Evolutionary conservation across 2,888 invertebrate genomes (phyloP).

Genomic region (Vandiemenella viatica): DNA sequence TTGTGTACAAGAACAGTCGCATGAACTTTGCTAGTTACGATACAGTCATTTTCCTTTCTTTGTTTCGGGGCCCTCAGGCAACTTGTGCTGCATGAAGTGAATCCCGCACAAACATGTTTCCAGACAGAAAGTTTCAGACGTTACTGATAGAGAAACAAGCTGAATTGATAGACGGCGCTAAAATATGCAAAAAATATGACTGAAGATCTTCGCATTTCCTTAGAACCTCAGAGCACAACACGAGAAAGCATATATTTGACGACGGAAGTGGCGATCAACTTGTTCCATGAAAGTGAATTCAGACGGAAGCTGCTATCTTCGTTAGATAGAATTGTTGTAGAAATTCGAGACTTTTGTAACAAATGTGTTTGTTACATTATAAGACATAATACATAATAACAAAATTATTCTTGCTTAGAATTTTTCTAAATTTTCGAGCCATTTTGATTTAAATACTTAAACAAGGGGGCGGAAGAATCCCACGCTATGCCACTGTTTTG

Average conservation of each 20-base stretch:
- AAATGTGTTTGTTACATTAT: no score
- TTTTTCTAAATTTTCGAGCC: no score
- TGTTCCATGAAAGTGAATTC: not conserved
- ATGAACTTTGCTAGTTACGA: conserved; percentile 7
- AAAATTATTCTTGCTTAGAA: no score
- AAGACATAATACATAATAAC: no score
- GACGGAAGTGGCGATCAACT: not conserved
- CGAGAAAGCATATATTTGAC: conserved; percentile 2
- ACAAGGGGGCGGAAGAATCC: no score
- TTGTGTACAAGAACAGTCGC: conserved; percentile 11
- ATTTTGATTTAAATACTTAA: no score
- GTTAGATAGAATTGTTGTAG: not conserved
- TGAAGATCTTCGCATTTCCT: not conserved
- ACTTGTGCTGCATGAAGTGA: not conserved
- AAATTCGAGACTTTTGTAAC: not conserved
- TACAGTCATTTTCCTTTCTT: conserved; percentile 5
- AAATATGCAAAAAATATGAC: not conserved
- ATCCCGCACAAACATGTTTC: conserved; percentile 10
- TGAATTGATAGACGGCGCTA: not conserved
- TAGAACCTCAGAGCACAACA: not conserved
- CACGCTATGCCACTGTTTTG: no score
- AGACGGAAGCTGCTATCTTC: not conserved
- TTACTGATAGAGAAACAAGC: not conserved
- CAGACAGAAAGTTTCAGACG: conserved; percentile 8
- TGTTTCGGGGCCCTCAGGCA: not conserved